Evolutionary conservation across 2,113 vertebrate genomes (phyloP), one percentile per base, ranked within the genome.

Genomic region (Leptocoma aspasia): DNA sequence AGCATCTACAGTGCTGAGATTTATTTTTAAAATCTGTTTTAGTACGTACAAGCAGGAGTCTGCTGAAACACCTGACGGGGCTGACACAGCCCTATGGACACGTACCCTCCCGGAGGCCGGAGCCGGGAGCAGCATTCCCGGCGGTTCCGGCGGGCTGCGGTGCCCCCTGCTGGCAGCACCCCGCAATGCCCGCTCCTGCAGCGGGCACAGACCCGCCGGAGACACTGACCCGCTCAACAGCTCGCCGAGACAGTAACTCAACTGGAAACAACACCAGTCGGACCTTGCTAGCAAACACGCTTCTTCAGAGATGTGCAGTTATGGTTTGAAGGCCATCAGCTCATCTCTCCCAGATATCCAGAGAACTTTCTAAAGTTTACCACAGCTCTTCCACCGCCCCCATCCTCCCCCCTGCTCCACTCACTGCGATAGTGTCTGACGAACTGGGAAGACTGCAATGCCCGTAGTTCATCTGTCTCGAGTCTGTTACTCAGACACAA

Each of bases 391-490:
- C 8, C 3, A 12, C 10, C 30, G 4, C 4, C 5, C 18, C 12
- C 3, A 5, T 41, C 9, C 11, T 22, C 27, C 20, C 7, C 21
- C n/a, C 30, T 14, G 14, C 31, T 37, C 44, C 30, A 27, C 28
- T 33, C 37, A 30, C 70, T 37, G 15, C 4, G 4, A 39, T 53
- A 15, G 19, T 45, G 23, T 11, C 35, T 61, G 54, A 66, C 2
- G 5, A 45, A 44, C 22, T 35, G 31, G 16, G 7, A 76, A 86
- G 10, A 78, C 16, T 26, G 61, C 52, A 68, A 7, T 5, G 33
- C 49, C 65, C 31, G 4, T 0, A 56, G 17, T 17, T 61, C 1
- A 44, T 23, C 61, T 63, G 13, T 19, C 72, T 27, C 0, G 0
- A 56, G 16, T n/a, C 24, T 41, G 28, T 44, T 53, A 69, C 27